These are phyloP conservation scores for Saguinus oedipus DNA, from an alignment of 2,797 vertebrate species.

Conservation along the genomic window DNA sequence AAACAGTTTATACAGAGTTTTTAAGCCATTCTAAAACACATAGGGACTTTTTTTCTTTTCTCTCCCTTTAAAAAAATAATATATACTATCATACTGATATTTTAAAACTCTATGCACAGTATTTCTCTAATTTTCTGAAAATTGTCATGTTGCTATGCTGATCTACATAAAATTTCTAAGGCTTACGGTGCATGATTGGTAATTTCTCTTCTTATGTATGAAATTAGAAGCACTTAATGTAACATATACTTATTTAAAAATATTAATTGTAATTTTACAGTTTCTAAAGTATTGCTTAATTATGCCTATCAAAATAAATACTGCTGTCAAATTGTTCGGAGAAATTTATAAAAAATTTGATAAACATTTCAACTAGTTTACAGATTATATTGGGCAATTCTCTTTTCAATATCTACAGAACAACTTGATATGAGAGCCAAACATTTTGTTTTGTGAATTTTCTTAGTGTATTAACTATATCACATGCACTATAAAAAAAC, in stretches of 20 bases:
- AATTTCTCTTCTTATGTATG: background rate
- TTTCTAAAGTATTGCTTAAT: background rate
- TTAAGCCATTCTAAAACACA: conserved; percentile 33
- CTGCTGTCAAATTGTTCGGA: background rate
- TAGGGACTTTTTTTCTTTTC: background rate
- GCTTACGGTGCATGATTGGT: background rate
- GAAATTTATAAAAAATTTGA: background rate
- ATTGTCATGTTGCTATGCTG: background rate
- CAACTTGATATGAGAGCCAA: background rate
- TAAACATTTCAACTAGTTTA: background rate
- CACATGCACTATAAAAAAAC: background rate
- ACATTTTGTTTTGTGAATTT: background rate
- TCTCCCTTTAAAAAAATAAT: background rate
- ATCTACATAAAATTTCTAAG: background rate
- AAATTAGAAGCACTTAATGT: background rate
- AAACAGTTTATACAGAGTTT: conserved; percentile 55
- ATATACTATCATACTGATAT: background rate
- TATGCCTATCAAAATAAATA: background rate
- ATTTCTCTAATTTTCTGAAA: conserved; percentile 6
- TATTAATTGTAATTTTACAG: background rate
- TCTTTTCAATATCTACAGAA: background rate
- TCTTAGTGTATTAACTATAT: background rate
- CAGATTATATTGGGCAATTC: background rate
- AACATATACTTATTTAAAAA: background rate
- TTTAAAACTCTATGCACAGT: background rate